Evolutionary conservation across 1,140 invertebrate species (phyloP).

Genomic region (Ridgeia piscesae): DNA sequence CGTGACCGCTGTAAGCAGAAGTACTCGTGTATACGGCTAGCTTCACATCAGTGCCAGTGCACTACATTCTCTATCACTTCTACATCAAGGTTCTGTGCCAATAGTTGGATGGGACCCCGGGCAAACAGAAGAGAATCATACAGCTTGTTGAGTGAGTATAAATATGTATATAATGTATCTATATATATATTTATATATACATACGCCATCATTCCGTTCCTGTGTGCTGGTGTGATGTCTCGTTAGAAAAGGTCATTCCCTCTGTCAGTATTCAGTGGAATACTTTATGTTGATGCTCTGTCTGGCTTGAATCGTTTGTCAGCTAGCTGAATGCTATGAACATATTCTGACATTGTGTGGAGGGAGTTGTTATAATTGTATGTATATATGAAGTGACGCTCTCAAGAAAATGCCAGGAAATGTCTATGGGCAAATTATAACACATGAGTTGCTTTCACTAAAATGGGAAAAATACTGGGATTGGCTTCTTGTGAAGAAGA

Average conservation of each 20-base stretch:
- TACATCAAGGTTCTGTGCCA: not conserved
- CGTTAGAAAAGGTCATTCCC: not conserved
- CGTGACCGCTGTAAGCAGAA: not conserved
- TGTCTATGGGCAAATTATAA: not conserved
- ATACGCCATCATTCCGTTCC: not conserved
- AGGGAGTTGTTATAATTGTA: not conserved
- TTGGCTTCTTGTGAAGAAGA: not conserved
- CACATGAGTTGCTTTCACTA: not conserved
- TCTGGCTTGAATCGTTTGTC: not conserved
- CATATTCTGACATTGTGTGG: not conserved
- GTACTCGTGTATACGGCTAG: not conserved
- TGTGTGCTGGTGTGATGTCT: not conserved
- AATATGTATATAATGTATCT: too few relatives aligned
- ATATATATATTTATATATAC: too few relatives aligned
- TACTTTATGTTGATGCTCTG: not conserved
- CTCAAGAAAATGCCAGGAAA: not conserved
- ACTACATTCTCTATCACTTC: not conserved
- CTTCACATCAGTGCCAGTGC: not conserved
- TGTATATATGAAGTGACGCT: not conserved
- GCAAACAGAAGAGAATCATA: not conserved
- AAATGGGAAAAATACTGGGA: not conserved
- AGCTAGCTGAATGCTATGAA: not conserved
- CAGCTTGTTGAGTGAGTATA: slow-evolving; percentile 1
- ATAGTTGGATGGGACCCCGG: not conserved
- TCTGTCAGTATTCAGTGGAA: not conserved